Conservation (phyloP, 2,113 vertebrate genomes). For the Mionectes macconnelli region DNA sequence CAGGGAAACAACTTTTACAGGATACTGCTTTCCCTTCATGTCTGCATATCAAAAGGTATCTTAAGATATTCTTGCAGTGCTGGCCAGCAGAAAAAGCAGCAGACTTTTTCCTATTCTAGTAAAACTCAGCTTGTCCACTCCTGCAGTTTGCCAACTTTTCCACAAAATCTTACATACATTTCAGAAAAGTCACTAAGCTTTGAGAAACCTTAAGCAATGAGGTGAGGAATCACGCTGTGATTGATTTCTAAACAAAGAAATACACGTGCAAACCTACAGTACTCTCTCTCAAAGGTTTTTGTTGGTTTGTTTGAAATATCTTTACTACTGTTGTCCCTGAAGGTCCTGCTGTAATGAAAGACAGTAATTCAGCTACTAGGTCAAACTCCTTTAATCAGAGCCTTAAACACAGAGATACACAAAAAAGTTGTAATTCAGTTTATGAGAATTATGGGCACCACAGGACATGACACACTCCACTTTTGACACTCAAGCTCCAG, state of each 20-base stretch:
- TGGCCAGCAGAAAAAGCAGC: neutral
- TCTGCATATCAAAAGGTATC: accelerated
- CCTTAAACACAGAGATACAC: neutral
- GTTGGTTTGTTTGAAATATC: neutral
- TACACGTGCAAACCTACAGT: neutral
- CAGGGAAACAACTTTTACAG: neutral
- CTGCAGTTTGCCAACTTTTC: neutral
- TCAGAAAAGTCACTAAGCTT: neutral
- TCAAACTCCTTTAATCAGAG: neutral
- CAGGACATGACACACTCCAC: neutral
- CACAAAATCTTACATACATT: neutral
- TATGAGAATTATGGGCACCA: neutral
- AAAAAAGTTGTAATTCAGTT: neutral
- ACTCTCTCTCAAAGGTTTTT: neutral
- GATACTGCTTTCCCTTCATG: neutral
- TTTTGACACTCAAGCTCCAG: neutral
- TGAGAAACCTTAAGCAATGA: neutral
- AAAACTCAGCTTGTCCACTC: neutral
- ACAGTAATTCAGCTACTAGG: neutral
- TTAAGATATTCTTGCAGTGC: neutral
- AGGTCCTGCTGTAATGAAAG: neutral
- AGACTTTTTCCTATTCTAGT: neutral
- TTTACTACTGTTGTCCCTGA: neutral
- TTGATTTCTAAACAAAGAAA: neutral
- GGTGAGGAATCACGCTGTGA: neutral